These are phyloP conservation scores for Drosophila kohkoa DNA, from an alignment of 1,140 invertebrate genomes.

Conservation along the genomic window DNA sequence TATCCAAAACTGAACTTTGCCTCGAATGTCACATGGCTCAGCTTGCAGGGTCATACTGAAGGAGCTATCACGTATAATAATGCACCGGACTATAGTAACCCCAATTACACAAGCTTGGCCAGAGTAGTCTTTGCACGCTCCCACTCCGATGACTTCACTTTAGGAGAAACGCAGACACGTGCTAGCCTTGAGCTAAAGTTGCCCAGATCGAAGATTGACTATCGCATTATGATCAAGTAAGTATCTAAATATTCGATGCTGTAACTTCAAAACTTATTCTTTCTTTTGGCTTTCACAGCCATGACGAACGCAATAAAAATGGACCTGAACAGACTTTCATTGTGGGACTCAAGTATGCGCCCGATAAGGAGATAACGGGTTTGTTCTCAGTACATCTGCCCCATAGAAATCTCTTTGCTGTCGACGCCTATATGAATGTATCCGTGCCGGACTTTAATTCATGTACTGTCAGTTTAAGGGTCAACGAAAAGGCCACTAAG, in stretches of 20 bases:
- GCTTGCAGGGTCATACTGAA: constrained; percentile 78
- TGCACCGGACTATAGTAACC: constrained; percentile 81
- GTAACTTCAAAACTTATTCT: not conserved
- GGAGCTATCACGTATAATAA: constrained; percentile 77
- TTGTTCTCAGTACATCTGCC: constrained; percentile 86
- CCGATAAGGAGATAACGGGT: constrained; percentile 87
- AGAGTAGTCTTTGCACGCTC: constrained; percentile 86
- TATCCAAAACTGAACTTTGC: constrained; percentile 91
- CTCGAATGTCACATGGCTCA: constrained; percentile 86
- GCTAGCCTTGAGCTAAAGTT: constrained; percentile 80
- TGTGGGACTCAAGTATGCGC: constrained; percentile 80
- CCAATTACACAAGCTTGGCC: constrained; percentile 86
- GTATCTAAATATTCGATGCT: not conserved
- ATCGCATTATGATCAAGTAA: constrained; percentile 84
- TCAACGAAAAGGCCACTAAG: constrained; percentile 86
- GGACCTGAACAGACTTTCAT: constrained; percentile 84
- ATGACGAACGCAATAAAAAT: constrained; percentile 81
- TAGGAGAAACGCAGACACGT: constrained; percentile 80
- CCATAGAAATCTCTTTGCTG: constrained; percentile 85
- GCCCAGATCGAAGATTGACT: constrained; percentile 84
- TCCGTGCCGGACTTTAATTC: constrained; percentile 88
- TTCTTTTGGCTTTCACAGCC: constrained; percentile 40
- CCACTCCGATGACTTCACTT: constrained; percentile 75
- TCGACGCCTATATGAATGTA: constrained; percentile 87
- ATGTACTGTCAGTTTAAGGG: constrained; percentile 86